phyloP scores from a whole-genome alignment of 2,888 invertebrate species.

The Cerastoderma edule region DNA sequence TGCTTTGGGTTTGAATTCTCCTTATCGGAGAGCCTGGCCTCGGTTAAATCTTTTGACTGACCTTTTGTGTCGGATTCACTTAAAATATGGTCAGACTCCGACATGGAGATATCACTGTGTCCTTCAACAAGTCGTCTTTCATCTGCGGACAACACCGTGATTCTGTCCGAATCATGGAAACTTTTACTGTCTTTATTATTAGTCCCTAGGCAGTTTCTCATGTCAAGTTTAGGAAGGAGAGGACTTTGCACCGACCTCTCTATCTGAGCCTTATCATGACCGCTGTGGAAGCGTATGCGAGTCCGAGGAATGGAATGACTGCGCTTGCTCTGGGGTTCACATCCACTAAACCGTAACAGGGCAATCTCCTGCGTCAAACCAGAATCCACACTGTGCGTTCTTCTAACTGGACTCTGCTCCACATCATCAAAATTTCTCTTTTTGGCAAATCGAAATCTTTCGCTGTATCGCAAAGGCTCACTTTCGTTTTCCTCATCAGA shows the following conservation, averaged over 20 bases:
- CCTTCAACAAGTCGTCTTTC: slow-evolving; percentile 42
- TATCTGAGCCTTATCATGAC: slow-evolving; percentile 17
- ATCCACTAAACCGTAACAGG: slow-evolving; percentile 58
- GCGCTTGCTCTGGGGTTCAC: slow-evolving; percentile 65
- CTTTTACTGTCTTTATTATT: slow-evolving; percentile 19
- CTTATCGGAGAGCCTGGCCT: not conserved
- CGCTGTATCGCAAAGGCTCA: slow-evolving; percentile 30
- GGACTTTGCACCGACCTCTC: slow-evolving; percentile 4
- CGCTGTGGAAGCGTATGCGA: slow-evolving; percentile 55
- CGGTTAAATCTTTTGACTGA: not conserved
- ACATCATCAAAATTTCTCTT: slow-evolving; percentile 62
- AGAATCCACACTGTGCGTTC: slow-evolving; percentile 50
- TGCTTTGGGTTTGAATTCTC: not conserved
- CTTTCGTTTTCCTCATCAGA: slow-evolving; percentile 67
- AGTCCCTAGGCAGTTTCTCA: slow-evolving; percentile 13
- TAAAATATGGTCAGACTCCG: slow-evolving; percentile 26
- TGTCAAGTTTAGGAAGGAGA: not conserved
- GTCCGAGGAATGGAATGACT: slow-evolving; percentile 55
- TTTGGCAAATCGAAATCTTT: slow-evolving; percentile 38
- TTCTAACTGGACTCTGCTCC: slow-evolving; percentile 57
- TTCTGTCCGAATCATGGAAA: slow-evolving; percentile 33
- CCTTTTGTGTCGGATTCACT: slow-evolving; percentile 6
- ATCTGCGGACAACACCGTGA: slow-evolving; percentile 47
- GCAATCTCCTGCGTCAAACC: slow-evolving; percentile 68
- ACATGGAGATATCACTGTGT: slow-evolving; percentile 42